Conservation (phyloP, 2,113 vertebrate genomes). For the Meleagris gallopavo region DNA sequence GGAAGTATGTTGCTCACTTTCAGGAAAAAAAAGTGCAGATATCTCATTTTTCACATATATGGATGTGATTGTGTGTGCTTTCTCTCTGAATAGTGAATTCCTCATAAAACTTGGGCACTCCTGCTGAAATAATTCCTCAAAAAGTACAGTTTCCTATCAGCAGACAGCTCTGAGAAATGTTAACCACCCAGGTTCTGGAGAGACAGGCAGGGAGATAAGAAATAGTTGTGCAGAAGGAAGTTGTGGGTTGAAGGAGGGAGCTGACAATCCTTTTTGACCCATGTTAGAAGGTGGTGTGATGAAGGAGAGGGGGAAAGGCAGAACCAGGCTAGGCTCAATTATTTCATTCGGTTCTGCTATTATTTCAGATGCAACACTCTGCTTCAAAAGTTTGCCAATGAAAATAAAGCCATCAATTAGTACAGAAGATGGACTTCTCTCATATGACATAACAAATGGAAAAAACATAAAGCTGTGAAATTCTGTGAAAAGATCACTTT, state of each 20-base stretch:
- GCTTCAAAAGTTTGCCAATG: neutral
- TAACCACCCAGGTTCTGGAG: neutral
- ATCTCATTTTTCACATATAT: neutral
- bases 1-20: neutral
- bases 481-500: neutral
- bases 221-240: neutral
- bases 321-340: neutral
- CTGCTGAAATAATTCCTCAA: neutral
- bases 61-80: neutral
- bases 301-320: neutral
- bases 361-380: neutral
- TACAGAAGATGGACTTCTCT: neutral
- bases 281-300: neutral
- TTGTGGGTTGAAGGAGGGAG: neutral
- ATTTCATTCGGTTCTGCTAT: neutral
- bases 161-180: neutral
- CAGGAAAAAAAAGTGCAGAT: neutral
- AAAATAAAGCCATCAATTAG: neutral
- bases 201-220: neutral
- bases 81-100: neutral
- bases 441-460: neutral
- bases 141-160: fast-evolving
- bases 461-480: neutral
- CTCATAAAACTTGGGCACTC: neutral
- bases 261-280: fast-evolving